Evolutionary conservation across 2,888 invertebrate genomes (phyloP).

Genomic region (Ptychoptera albimana): DNA sequence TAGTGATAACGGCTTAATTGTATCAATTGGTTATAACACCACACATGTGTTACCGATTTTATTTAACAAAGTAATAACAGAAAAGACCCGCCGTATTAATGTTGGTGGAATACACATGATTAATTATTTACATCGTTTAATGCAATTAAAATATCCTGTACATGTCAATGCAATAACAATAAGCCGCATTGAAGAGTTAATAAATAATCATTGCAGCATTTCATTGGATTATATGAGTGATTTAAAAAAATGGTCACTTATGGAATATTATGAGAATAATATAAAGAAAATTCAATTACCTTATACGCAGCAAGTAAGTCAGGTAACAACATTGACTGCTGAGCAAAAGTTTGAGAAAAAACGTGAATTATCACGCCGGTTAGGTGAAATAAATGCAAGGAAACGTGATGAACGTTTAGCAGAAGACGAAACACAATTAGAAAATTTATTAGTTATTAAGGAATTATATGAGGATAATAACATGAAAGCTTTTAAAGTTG

Average conservation of each 20-base stretch:
- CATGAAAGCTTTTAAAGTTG: conserved; percentile 54
- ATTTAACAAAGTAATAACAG: conserved; percentile 47
- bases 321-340: conserved; percentile 28
- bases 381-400: conserved; percentile 79
- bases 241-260: conserved; percentile 62
- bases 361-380: conserved; percentile 65
- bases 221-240: conserved; percentile 66
- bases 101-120: conserved; percentile 72
- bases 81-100: conserved; percentile 65
- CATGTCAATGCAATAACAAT: conserved; percentile 78
- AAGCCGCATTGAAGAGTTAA: conserved; percentile 71
- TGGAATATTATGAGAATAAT: conserved; percentile 67
- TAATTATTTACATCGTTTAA: conserved; percentile 65
- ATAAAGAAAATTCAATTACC: conserved; percentile 79
- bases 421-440: conserved; percentile 76
- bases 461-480: conserved; percentile 62
- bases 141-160: conserved; percentile 86
- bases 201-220: conserved; percentile 65
- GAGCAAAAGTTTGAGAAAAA: conserved; percentile 80
- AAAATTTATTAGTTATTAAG: conserved; percentile 57
- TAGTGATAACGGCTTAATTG: conserved; percentile 44
- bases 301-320: conserved; percentile 44
- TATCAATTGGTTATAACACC: conserved; percentile 77
- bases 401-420: conserved; percentile 75
- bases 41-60: conserved; percentile 78